Evolutionary conservation across 2,113 vertebrate genomes (phyloP).

Genomic region (Lycaon pictus): DNA sequence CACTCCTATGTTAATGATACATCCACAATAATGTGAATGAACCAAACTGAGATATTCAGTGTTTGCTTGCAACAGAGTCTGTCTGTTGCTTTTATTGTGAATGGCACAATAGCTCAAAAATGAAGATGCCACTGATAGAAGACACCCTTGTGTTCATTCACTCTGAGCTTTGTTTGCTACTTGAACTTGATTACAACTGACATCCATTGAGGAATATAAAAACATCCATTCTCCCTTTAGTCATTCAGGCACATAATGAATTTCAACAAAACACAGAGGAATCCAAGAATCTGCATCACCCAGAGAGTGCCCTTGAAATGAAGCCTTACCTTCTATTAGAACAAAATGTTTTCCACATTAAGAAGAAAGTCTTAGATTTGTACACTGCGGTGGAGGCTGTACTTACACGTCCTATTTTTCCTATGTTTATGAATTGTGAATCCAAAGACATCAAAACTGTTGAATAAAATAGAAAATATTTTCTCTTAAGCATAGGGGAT

Average conservation of each 20-base stretch:
- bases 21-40: constrained; percentile 8
- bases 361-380: background rate
- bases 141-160: constrained; percentile 13
- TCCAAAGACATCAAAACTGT: constrained; percentile 55
- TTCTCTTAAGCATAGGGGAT: background rate
- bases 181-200: constrained; percentile 70
- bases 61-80: background rate
- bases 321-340: constrained; percentile 51
- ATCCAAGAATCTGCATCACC: constrained; percentile 44
- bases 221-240: constrained; percentile 44
- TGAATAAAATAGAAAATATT: constrained; percentile 36
- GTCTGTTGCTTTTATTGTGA: background rate
- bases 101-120: constrained; percentile 23
- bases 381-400: background rate
- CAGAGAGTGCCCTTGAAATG: constrained; percentile 65
- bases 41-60: constrained; percentile 54
- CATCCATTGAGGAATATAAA: constrained; percentile 56
- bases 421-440: constrained; percentile 12
- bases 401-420: constrained; percentile 21
- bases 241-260: constrained; percentile 51
- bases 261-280: constrained; percentile 56
- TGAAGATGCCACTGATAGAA: constrained; percentile 49
- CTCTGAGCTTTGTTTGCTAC: constrained; percentile 48
- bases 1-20: constrained; percentile 34
- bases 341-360: constrained; percentile 27